Evolutionary conservation across 2,888 invertebrate genomes (phyloP).

Genomic region (Synanthedon andrenaeformis): DNA sequence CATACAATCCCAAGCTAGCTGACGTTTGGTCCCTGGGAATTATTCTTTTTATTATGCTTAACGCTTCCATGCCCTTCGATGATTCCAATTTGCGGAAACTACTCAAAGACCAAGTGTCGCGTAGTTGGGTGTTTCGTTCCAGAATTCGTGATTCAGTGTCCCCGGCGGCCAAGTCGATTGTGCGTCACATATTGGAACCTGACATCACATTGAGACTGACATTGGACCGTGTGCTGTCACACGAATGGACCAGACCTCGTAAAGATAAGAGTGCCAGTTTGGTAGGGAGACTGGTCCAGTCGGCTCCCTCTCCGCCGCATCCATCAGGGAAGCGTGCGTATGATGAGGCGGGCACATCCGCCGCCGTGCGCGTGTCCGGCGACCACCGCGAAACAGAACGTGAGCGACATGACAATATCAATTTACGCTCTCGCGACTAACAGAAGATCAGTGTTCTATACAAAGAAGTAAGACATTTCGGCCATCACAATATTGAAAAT

Average conservation of each 20-base stretch:
- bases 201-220: conserved; percentile 82
- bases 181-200: conserved; percentile 86
- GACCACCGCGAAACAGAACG: conserved; percentile 58
- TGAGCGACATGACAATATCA: conserved; percentile 59
- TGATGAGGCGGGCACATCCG: conserved; percentile 57
- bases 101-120: conserved; percentile 84
- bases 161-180: conserved; percentile 79
- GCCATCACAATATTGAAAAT: conserved; percentile 50
- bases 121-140: conserved; percentile 82
- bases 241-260: conserved; percentile 79
- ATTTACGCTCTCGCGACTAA: conserved; percentile 53
- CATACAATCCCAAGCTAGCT: conserved; percentile 88
- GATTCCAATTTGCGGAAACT: conserved; percentile 86
- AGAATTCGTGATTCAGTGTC: conserved; percentile 79
- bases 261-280: conserved; percentile 72
- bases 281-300: conserved; percentile 73
- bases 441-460: conserved; percentile 2
- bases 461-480: conserved; percentile 18
- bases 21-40: conserved; percentile 96
- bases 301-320: conserved; percentile 61
- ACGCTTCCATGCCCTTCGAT: conserved; percentile 94
- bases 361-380: conserved; percentile 54
- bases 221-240: conserved; percentile 78
- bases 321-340: conserved; percentile 45
- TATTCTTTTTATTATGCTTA: conserved; percentile 93